Percentiles rank a stretch among this genome's conserved stretches.
These are phyloP conservation scores for Drosophila subobscura DNA, from an alignment of 1,140 invertebrate genomes.

Conservation along the genomic window DNA sequence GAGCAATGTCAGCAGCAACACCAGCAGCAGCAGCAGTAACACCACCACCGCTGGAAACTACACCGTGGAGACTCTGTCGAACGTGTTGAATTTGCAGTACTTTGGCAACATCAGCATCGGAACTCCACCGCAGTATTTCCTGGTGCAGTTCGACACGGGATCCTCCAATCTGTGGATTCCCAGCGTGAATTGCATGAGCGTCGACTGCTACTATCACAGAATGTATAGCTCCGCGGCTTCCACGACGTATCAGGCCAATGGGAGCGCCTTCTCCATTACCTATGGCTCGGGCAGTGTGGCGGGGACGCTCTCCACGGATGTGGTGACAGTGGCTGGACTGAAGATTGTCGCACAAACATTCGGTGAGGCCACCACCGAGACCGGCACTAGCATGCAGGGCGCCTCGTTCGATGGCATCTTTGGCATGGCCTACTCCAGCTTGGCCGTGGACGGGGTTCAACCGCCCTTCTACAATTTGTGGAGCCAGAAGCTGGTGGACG, in stretches of 20 bases:
- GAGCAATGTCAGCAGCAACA: no score
- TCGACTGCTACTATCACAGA: constrained; percentile 91
- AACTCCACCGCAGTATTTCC: constrained; percentile 95
- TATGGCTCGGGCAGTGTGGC: constrained; percentile 98
- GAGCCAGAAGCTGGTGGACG: constrained; percentile 89
- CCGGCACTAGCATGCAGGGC: constrained; percentile 93
- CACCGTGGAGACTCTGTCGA: constrained; percentile 21
- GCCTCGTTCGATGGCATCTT: constrained; percentile 99
- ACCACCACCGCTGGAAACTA: background rate
- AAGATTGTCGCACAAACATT: constrained; percentile 95
- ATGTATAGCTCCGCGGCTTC: constrained; percentile 96
- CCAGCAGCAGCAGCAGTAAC: background rate
- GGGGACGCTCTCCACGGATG: constrained; percentile 96
- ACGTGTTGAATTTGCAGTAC: constrained; percentile 90
- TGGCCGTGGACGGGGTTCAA: constrained; percentile 94
- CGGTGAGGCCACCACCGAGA: constrained; percentile 97
- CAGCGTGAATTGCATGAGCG: constrained; percentile 93
- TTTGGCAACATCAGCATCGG: constrained; percentile 97
- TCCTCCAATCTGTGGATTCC: constrained; percentile 99
- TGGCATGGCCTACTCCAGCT: constrained; percentile 94
- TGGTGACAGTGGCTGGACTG: constrained; percentile 88
- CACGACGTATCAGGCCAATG: constrained; percentile 92
- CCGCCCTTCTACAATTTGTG: constrained; percentile 98
- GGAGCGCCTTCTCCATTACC: constrained; percentile 94
- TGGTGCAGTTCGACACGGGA: constrained; percentile 98